Evolutionary conservation across 2,888 invertebrate species (phyloP).

Genomic region (Spodoptera littoralis): DNA sequence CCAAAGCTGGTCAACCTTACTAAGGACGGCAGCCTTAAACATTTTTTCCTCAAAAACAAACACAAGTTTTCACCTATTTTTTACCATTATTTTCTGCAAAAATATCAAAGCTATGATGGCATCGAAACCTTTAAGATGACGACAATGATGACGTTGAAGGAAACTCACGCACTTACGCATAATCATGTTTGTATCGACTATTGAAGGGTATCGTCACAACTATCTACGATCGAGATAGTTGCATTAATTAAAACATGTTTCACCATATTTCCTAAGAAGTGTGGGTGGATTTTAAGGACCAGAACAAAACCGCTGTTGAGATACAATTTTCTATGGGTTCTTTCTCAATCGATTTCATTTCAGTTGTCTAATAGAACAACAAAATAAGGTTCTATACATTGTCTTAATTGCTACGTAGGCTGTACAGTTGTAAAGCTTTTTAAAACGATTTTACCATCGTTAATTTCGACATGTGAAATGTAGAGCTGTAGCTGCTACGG

Average conservation of each 20-base stretch:
- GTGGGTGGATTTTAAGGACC: neutral
- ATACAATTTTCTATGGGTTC: neutral
- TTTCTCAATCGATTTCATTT: neutral
- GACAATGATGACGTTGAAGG: conserved; percentile 33
- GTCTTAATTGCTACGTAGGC: neutral
- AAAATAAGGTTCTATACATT: neutral
- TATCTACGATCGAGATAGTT: conserved; percentile 19
- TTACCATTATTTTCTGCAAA: neutral
- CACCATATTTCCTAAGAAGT: neutral
- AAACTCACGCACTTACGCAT: conserved; percentile 26
- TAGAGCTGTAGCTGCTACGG: conserved; percentile 17
- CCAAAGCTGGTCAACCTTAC: too few relatives aligned
- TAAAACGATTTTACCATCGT: neutral
- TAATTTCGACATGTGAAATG: neutral
- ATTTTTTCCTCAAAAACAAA: too few relatives aligned
- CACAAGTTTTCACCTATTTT: too few relatives aligned
- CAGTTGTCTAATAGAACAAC: too few relatives aligned
- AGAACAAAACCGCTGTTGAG: conserved; percentile 1
- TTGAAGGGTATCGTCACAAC: conserved; percentile 11
- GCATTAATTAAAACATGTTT: conserved; percentile 19
- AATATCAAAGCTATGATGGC: neutral
- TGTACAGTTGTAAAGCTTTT: conserved; percentile 1
- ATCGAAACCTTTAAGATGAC: conserved; percentile 13
- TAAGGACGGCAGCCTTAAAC: too few relatives aligned
- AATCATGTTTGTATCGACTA: conserved; percentile 17